Evolutionary conservation across 64 coral and sea anemone species (phyloP).

Genomic region (Acropora yongei): DNA sequence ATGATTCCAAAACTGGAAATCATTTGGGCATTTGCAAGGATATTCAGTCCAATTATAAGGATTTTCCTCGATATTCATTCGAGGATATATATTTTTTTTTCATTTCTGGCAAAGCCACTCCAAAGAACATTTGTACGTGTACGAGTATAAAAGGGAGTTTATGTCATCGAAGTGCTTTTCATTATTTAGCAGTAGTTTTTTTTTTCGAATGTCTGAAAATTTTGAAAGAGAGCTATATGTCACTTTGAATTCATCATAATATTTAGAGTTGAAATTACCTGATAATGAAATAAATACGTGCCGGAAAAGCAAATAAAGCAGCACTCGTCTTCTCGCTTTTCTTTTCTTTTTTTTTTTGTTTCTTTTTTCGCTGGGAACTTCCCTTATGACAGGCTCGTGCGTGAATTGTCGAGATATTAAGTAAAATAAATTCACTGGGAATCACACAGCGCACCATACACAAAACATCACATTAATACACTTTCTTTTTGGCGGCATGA

Average conservation of each 20-base stretch:
- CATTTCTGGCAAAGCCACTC: background rate
- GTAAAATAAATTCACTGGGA: background rate
- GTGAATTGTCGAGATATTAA: background rate
- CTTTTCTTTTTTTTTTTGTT: too few relatives aligned
- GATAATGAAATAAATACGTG: background rate
- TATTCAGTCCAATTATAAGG: background rate
- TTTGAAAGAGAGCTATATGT: background rate
- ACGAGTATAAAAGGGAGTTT: background rate
- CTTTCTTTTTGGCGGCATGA: background rate
- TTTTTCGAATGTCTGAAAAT: background rate
- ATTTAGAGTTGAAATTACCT: background rate
- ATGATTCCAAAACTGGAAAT: conserved; percentile 8
- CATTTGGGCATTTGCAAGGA: background rate
- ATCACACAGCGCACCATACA: background rate
- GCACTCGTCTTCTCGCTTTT: too few relatives aligned
- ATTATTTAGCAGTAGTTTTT: background rate
- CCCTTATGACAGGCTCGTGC: background rate
- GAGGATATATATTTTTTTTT: background rate
- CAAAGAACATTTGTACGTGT: background rate
- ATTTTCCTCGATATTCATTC: background rate
- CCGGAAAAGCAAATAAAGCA: conserved; percentile 8
- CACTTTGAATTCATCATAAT: background rate
- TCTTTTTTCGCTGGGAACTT: background rate
- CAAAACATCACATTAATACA: background rate
- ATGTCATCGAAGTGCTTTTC: background rate